phyloP scores from a whole-genome alignment of 2,797 vertebrate species.

The Kryptopterus vitreolus region DNA sequence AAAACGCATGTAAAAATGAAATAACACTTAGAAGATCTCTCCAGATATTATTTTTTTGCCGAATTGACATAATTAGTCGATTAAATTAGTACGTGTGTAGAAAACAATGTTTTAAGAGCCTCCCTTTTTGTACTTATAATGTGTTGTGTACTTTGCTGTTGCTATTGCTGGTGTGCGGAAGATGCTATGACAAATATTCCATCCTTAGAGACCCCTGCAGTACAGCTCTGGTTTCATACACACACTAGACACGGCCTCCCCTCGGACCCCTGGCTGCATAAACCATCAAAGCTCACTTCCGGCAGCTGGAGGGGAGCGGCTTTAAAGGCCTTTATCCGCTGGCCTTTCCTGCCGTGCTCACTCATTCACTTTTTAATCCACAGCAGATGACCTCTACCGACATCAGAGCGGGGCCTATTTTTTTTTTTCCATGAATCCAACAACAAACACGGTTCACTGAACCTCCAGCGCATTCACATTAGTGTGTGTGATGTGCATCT shows the following conservation, averaged over 20 bases:
- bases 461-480: slow-evolving; percentile 31
- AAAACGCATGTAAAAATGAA: background rate
- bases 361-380: slow-evolving; percentile 54
- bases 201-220: slow-evolving; percentile 48
- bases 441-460: slow-evolving; percentile 29
- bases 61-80: no score
- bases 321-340: slow-evolving; percentile 55
- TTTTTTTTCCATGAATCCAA: slow-evolving; percentile 43
- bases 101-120: background rate
- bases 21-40: background rate
- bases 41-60: background rate
- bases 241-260: slow-evolving; percentile 50
- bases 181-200: slow-evolving; percentile 62
- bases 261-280: slow-evolving; percentile 64
- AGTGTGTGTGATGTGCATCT: slow-evolving; percentile 39
- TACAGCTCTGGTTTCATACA: slow-evolving; percentile 46
- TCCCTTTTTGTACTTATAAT: background rate
- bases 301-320: slow-evolving; percentile 42
- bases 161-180: slow-evolving; percentile 30
- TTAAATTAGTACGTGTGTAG: background rate
- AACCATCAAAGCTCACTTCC: slow-evolving; percentile 69
- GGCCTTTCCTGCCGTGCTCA: slow-evolving; percentile 28
- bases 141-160: slow-evolving; percentile 29
- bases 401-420: slow-evolving; percentile 45
- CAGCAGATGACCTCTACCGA: slow-evolving; percentile 38